Evolutionary conservation across 64 coral and sea anemone genomes (phyloP).

Genomic region (Anthopleura sola): DNA sequence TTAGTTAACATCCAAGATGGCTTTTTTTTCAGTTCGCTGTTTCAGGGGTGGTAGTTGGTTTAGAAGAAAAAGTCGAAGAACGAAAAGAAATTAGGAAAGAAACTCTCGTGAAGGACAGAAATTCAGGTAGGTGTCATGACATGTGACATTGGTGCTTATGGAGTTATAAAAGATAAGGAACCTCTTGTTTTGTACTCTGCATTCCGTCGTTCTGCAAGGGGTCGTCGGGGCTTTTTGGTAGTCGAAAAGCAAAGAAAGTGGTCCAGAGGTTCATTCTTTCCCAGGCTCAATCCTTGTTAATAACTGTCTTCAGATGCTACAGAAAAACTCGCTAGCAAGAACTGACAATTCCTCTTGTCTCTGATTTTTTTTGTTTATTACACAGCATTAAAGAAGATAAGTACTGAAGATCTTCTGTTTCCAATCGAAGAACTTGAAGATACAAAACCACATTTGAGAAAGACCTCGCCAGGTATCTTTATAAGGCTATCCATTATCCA

Average conservation of each 20-base stretch:
- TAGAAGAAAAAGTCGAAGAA: neutral
- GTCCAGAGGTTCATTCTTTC: too few relatives aligned
- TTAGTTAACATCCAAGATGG: too few relatives aligned
- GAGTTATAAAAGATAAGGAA: too few relatives aligned
- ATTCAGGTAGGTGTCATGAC: neutral
- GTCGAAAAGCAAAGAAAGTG: too few relatives aligned
- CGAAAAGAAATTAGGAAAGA: neutral
- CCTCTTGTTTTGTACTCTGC: too few relatives aligned
- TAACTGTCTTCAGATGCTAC: too few relatives aligned
- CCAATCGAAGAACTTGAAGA: slow-evolving; percentile 59
- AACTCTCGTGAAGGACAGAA: neutral
- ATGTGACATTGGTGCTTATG: neutral
- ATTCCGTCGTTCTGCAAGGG: too few relatives aligned
- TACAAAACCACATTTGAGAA: neutral
- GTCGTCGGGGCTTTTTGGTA: too few relatives aligned
- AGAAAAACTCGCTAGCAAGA: too few relatives aligned
- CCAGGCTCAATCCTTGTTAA: too few relatives aligned
- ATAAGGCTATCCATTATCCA: too few relatives aligned
- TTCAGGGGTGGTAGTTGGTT: slow-evolving; percentile 60
- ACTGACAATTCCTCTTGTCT: neutral
- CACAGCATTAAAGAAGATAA: neutral
- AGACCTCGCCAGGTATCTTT: neutral
- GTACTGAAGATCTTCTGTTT: slow-evolving; percentile 51
- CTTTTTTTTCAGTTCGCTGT: slow-evolving; percentile 54
- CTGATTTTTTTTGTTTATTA: neutral